phyloP scores from a whole-genome alignment of 30 jellyfish, hydroid and myxozoan genomes.

The Pseudorhiza aurosa region DNA sequence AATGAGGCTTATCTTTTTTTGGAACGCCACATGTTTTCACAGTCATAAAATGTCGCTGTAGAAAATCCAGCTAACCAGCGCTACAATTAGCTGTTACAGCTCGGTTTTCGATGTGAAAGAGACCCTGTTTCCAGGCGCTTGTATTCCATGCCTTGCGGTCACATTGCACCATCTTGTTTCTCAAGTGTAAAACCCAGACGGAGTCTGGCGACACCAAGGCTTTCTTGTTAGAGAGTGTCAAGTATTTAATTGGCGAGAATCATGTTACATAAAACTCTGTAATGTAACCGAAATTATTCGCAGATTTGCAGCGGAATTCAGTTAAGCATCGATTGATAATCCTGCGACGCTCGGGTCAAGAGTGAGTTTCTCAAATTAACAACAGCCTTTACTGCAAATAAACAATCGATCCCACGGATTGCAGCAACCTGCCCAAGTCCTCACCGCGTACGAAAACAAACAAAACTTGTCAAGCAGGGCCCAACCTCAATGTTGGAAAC shows the following conservation, averaged over 20 bases:
- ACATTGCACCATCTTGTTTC: conserved; percentile 3
- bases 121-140: conserved; percentile 34
- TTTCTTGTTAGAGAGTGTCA: conserved; percentile 44
- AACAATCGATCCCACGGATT: too few species aligned
- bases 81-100: conserved; percentile 38
- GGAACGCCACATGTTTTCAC: conserved; percentile 58
- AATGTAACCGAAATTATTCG: conserved; percentile 35
- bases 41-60: conserved; percentile 36
- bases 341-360: conserved; percentile 57
- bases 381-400: neutral
- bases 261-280: conserved; percentile 31
- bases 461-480: too few species aligned
- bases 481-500: too few species aligned
- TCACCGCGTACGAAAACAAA: too few species aligned
- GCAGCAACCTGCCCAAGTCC: too few species aligned
- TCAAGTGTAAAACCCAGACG: conserved; percentile 30
- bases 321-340: conserved; percentile 29
- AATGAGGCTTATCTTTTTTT: conserved; percentile 11
- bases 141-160: conserved; percentile 41
- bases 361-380: conserved; percentile 1
- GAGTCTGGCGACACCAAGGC: conserved; percentile 41
- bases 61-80: conserved; percentile 10
- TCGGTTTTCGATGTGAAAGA: conserved; percentile 16
- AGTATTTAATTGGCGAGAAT: conserved; percentile 43
- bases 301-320: conserved; percentile 51